These are phyloP conservation scores for Etheostoma nigrum DNA, from an alignment of 2,797 vertebrate species.

Conservation along the genomic window DNA sequence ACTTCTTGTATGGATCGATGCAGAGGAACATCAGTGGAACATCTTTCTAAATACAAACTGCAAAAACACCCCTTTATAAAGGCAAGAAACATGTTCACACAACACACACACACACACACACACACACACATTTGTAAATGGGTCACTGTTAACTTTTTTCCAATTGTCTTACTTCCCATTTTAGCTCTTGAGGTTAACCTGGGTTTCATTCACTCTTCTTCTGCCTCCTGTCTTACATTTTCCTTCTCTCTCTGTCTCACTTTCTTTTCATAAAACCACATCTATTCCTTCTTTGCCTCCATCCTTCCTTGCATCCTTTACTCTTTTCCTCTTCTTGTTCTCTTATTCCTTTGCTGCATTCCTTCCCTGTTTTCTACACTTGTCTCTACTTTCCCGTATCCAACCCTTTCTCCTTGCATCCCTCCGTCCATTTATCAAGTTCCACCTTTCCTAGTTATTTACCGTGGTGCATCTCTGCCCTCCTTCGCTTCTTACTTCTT, in stretches of 20 bases:
- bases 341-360: neutral
- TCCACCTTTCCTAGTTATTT: neutral
- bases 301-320: neutral
- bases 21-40: slow-evolving; percentile 11
- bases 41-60: slow-evolving; percentile 19
- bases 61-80: slow-evolving; percentile 17
- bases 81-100: neutral
- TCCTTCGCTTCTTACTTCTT: slow-evolving; percentile 4
- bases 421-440: neutral
- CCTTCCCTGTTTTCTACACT: neutral
- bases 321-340: neutral
- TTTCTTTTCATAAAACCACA: neutral
- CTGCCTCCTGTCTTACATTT: neutral
- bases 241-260: neutral
- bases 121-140: slow-evolving; percentile 34
- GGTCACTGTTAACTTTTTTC: slow-evolving; percentile 48
- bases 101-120: slow-evolving; percentile 3
- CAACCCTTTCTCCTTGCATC: neutral
- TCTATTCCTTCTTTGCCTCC: neutral
- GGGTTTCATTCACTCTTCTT: neutral
- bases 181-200: slow-evolving; percentile 23
- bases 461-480: neutral
- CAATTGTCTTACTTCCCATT: slow-evolving; percentile 22
- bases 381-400: neutral
- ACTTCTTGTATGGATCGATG: neutral